Conservation (phyloP, 2,888 invertebrate genomes). For the Nomada hirtipes region DNA sequence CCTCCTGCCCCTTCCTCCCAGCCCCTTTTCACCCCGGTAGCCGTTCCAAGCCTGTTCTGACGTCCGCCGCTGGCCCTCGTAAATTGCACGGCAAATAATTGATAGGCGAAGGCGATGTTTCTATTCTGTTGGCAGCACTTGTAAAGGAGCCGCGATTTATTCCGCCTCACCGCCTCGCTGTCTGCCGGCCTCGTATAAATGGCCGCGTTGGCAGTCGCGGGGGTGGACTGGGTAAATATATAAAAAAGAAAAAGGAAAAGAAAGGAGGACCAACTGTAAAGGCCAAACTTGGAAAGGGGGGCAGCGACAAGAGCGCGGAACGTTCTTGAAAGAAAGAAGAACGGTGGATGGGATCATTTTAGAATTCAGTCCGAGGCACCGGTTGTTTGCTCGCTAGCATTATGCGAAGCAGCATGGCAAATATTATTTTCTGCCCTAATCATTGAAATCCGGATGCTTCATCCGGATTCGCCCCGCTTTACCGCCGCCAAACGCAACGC, state of each 20-base stretch:
- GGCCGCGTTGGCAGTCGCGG: constrained; percentile 66
- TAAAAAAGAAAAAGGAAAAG: constrained; percentile 36
- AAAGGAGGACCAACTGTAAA: neutral
- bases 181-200: constrained; percentile 77
- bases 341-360: constrained; percentile 9
- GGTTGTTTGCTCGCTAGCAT: constrained; percentile 38
- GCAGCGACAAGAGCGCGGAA: neutral
- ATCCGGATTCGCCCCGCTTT: neutral
- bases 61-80: constrained; percentile 63
- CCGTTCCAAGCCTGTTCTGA: constrained; percentile 61
- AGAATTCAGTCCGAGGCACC: constrained; percentile 1
- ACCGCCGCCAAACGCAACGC: neutral
- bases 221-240: constrained; percentile 34
- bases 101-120: constrained; percentile 83
- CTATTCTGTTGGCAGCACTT: constrained; percentile 83
- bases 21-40: constrained; percentile 6
- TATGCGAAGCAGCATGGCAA: constrained; percentile 26
- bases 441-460: constrained; percentile 21
- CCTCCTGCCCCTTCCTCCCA: constrained; percentile 11
- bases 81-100: constrained; percentile 83
- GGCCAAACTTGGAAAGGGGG: neutral
- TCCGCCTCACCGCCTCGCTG: constrained; percentile 82
- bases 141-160: constrained; percentile 82
- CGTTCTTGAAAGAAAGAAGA: neutral
- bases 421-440: constrained; percentile 48